Percentiles rank a stretch among this genome's conserved stretches.
Evolutionary conservation across 2,888 invertebrate species (phyloP).

Genomic region (Acanthosoma haemorrhoidale): DNA sequence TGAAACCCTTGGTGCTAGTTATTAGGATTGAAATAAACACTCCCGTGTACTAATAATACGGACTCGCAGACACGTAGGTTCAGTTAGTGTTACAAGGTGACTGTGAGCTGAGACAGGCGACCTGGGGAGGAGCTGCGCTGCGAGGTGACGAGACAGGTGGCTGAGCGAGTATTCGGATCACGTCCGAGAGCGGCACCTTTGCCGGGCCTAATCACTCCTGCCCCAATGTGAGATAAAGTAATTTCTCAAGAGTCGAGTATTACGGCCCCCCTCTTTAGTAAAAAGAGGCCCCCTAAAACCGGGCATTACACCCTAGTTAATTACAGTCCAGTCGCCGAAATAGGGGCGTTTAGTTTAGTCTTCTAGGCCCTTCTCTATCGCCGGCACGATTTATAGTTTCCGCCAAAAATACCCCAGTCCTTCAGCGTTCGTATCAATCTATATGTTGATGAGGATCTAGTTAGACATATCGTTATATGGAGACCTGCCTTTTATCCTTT

Average conservation of each 20-base stretch:
- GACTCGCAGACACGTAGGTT: no score
- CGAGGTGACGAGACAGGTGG: no score
- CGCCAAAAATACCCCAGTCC: not conserved
- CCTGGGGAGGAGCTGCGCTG: no score
- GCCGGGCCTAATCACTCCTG: not conserved
- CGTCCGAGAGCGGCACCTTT: conserved; percentile 21
- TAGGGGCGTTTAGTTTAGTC: not conserved
- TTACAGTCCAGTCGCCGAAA: conserved; percentile 6
- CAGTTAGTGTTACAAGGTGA: no score
- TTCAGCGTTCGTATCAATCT: not conserved
- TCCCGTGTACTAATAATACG: no score
- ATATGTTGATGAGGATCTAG: conserved; percentile 10
- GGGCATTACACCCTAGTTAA: no score
- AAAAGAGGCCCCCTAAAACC: not conserved
- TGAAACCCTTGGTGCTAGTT: no score
- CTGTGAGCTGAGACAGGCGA: no score
- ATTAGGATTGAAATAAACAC: no score
- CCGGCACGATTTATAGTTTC: conserved; percentile 14
- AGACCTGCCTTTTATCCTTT: not conserved
- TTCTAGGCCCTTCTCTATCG: no score
- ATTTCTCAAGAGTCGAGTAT: not conserved
- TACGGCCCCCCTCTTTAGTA: conserved; percentile 2
- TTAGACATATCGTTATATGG: not conserved
- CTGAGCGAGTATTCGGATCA: not conserved
- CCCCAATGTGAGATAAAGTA: conserved; percentile 12